A percentile compares a stretch with the other conserved stretches of the same genome.
Evolutionary conservation across 1,140 invertebrate species (phyloP).

Genomic region (Drosophila pandora): DNA sequence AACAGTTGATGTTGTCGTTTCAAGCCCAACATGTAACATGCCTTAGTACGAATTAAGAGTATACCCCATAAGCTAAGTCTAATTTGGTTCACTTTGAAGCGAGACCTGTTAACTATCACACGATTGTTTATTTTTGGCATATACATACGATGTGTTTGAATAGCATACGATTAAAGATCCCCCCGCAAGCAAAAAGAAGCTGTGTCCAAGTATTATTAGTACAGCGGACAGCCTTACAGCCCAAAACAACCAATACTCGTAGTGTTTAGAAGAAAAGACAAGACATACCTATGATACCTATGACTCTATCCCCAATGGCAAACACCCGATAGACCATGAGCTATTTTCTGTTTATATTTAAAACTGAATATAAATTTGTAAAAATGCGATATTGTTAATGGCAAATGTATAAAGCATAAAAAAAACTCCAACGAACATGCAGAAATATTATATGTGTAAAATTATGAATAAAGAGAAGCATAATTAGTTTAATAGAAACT

Average conservation of each 20-base stretch:
- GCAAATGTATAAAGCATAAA: conserved; percentile 52
- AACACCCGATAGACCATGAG: conserved; percentile 19
- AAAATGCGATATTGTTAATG: conserved; percentile 45
- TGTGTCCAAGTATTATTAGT: conserved; percentile 71
- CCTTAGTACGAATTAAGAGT: conserved; percentile 64
- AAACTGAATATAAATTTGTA: conserved; percentile 59
- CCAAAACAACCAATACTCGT: conserved; percentile 63
- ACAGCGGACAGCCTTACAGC: conserved; percentile 29
- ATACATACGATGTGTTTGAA: conserved; percentile 32
- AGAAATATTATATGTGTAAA: conserved; percentile 35
- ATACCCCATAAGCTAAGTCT: conserved; percentile 51
- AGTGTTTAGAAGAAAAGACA: conserved; percentile 54
- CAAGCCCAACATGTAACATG: conserved; percentile 56
- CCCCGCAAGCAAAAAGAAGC: conserved; percentile 28
- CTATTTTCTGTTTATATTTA: conserved; percentile 62
- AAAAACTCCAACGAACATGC: conserved; percentile 50
- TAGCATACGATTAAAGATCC: conserved; percentile 30
- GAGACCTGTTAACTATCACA: conserved; percentile 22
- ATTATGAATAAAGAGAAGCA: conserved; percentile 65
- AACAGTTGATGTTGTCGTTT: conserved; percentile 50
- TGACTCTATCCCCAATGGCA: conserved; percentile 8
- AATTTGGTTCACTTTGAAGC: conserved; percentile 23
- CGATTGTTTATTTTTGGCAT: conserved; percentile 16
- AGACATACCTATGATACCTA: conserved; percentile 2
- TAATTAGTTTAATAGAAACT: conserved; percentile 71